A percentile compares a stretch with the other conserved stretches of the same genome.
Conservation (phyloP, 2,113 vertebrate genomes). For the Pontoporia blainvillei region DNA sequence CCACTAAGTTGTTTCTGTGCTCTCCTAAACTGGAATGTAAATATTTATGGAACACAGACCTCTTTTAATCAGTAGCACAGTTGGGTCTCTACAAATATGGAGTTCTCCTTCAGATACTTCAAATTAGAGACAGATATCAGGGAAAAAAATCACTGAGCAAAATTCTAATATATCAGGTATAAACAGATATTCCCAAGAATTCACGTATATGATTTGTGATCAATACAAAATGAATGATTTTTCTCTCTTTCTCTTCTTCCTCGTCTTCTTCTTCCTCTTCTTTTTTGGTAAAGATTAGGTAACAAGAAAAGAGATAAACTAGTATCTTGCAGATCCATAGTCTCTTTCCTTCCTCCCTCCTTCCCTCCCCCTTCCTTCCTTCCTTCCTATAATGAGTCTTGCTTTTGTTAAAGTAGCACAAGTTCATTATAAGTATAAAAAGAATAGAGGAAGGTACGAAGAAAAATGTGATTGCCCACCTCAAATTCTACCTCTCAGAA, state of each 20-base stretch:
- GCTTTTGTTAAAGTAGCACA: neutral
- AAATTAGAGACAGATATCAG: slow-evolving; percentile 49
- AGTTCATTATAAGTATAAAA: neutral
- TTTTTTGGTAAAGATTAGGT: neutral
- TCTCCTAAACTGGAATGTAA: slow-evolving; percentile 53
- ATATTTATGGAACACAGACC: slow-evolving; percentile 61
- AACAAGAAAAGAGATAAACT: neutral
- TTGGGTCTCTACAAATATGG: slow-evolving; percentile 50
- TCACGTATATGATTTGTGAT: neutral
- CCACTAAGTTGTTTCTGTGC: slow-evolving; percentile 52
- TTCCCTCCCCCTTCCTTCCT: neutral
- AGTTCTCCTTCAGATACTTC: slow-evolving; percentile 58
- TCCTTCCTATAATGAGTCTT: neutral
- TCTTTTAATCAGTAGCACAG: slow-evolving; percentile 66
- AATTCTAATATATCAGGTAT: neutral
- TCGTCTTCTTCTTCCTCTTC: neutral
- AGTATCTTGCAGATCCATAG: neutral
- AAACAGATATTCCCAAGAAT: slow-evolving; percentile 7
- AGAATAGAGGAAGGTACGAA: neutral
- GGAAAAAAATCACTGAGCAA: slow-evolving; percentile 20
- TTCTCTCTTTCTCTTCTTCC: neutral
- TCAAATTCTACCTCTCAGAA: neutral
- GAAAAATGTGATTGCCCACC: neutral
- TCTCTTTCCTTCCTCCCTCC: neutral
- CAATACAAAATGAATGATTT: neutral